Base-by-base conservation (phyloP, 2,888 invertebrate species). In the Bombylius major region DNA sequence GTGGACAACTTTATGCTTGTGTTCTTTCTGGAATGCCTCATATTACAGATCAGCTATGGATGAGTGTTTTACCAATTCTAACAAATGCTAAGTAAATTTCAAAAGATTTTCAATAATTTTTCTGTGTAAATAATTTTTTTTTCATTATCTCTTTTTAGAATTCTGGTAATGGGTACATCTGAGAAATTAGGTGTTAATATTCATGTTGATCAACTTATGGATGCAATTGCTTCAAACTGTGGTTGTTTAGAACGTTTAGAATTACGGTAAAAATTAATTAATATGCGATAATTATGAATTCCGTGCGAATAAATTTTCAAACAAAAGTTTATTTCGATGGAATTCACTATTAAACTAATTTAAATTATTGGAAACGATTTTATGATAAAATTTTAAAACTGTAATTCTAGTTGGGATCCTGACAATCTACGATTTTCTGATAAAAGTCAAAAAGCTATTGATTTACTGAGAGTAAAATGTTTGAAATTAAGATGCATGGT, bases 401-500 rank as follows among this genome's bases (percentile, higher is more conserved):
- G 32, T 56, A 34, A 50, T 59, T 55, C 39, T 14, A 67, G 80
- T 63, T 99, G 99, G 99, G 99, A 99, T 75, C 97, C 98, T 0
- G 97, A 97, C 67, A 98, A 98, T 68, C 80, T 99, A 45, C 82
- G 99, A 54, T 99, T 97, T 76, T 98, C 97, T 46, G 99, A 99
- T 75, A 99, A 99, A 76, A 97, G 97, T 69, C 97, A 97, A 75
- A 99, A 99, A 73, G 98, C 98, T 48, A 97, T 99, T 63, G 99
- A 99, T 73, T 89, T 96, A 51, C 79, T 99, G 59, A 85, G 99
- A 50, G 91, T 99, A 48, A 93, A 93, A 69, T 98, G 98, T 67
- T 79, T 95, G 2, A 90, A 94, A 70, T 78, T 99, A 52, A 86
- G 87, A 63, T 95, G 96, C 66, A 82, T 99, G 61, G 93, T 94